Evolutionary conservation across 2,888 invertebrate species (phyloP).

Genomic region (Cosmorhoe ocellata): DNA sequence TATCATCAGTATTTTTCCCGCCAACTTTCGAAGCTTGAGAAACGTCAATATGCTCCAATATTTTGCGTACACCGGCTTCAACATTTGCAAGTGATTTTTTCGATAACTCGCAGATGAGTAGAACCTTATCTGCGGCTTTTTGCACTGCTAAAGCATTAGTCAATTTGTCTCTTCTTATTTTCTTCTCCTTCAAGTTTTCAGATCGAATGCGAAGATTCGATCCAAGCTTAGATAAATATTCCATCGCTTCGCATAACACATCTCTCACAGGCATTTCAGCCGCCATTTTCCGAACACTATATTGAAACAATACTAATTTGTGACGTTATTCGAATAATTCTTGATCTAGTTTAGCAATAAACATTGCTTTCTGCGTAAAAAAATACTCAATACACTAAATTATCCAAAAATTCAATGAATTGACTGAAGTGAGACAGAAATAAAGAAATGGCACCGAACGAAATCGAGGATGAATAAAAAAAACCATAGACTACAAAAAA

Average conservation of each 20-base stretch:
- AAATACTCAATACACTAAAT: background rate
- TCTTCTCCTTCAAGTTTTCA: slow-evolving; percentile 63
- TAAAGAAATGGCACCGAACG: slow-evolving; percentile 2
- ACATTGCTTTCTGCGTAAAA: background rate
- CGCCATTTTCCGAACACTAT: slow-evolving; percentile 57
- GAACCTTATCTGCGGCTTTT: slow-evolving; percentile 69
- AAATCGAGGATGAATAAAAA: slow-evolving; percentile 44
- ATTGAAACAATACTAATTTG: background rate
- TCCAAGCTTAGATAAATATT: slow-evolving; percentile 74
- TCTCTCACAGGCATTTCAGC: slow-evolving; percentile 64
- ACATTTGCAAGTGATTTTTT: slow-evolving; percentile 75
- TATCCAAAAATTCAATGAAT: background rate
- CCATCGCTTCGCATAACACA: slow-evolving; percentile 70
- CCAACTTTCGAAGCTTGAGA: slow-evolving; percentile 45
- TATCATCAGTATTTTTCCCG: slow-evolving; percentile 38
- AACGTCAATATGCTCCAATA: slow-evolving; percentile 50
- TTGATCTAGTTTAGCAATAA: background rate
- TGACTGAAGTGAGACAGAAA: background rate
- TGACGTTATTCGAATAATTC: background rate
- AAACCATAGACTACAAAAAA: slow-evolving; percentile 67
- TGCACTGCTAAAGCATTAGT: slow-evolving; percentile 66
- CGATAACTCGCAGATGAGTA: slow-evolving; percentile 72
- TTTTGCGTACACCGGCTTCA: slow-evolving; percentile 62
- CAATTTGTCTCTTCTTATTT: slow-evolving; percentile 61
- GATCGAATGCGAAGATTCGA: slow-evolving; percentile 67